A percentile compares a stretch with the other conserved stretches of the same genome.
phyloP scores from a whole-genome alignment of 2,888 invertebrate genomes.

The Drosophila lutescens region DNA sequence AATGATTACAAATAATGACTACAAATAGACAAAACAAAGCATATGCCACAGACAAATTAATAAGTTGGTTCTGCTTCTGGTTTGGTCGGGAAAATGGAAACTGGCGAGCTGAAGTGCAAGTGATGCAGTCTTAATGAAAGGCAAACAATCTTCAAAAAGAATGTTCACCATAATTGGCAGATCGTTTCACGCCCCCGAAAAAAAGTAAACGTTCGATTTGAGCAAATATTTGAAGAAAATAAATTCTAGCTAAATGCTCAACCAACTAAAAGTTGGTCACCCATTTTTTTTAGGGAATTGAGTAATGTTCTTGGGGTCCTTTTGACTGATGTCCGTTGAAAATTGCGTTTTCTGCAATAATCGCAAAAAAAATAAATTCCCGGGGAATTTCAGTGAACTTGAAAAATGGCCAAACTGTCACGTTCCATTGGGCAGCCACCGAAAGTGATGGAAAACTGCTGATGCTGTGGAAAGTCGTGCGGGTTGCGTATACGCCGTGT shows the following conservation, averaged over 20 bases:
- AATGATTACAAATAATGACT: constrained; percentile 59
- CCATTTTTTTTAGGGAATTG: background rate
- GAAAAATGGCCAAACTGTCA: constrained; percentile 73
- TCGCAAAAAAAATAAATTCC: constrained; percentile 69
- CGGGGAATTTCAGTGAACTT: constrained; percentile 41
- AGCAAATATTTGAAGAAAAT: constrained; percentile 58
- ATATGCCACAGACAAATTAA: constrained; percentile 44
- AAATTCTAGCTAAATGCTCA: constrained; percentile 29
- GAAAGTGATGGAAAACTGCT: constrained; percentile 50
- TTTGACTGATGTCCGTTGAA: constrained; percentile 60
- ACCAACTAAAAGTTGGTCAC: background rate
- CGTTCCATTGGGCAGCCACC: constrained; percentile 52
- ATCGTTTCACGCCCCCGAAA: constrained; percentile 33
- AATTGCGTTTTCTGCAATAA: constrained; percentile 63
- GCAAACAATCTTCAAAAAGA: constrained; percentile 80
- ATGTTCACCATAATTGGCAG: constrained; percentile 77
- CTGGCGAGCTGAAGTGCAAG: constrained; percentile 13
- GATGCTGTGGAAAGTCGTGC: constrained; percentile 44
- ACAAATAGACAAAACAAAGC: constrained; percentile 44
- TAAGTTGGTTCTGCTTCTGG: constrained; percentile 17
- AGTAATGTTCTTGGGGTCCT: background rate
- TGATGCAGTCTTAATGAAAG: constrained; percentile 77
- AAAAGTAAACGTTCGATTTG: constrained; percentile 51
- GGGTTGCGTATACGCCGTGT: constrained; percentile 62
- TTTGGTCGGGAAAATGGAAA: background rate